Evolutionary conservation across 2,888 invertebrate genomes (phyloP), one percentile per base, ranked within the genome.

Genomic region (Drosophila hawaiiensis): DNA sequence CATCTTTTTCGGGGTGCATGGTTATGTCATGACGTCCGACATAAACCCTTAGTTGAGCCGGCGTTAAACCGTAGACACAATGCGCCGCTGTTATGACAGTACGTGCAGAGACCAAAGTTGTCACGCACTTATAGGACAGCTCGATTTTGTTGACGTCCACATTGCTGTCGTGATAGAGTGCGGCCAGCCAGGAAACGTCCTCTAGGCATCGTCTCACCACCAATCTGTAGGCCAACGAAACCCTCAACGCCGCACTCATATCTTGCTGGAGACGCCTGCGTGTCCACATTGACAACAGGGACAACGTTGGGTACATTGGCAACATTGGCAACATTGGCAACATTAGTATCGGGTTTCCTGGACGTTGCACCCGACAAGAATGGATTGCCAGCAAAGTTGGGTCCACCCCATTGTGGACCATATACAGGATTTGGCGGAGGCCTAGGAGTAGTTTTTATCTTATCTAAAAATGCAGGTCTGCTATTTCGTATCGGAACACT

Each of bases 11-110:
- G 62, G 80, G 41, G 93, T 77, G 75, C 69, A 67, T 12, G 22
- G 68, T 64, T 29, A 68, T 83, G 68, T 92, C 91, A 59, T 92
- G 91, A 29, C 93, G 92, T 0, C 94, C 94, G n/a, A 94, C 73
- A 55, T 90, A 89, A 4, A 90, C 87, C 14, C 83, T 55, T 22
- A 90, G 52, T 6, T 73, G 62, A 12, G 71, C 54, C 7, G 80
- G 66, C 4, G 41, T 39, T 9, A 58, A 25, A 14, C 56, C 68
- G 12, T 72, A 73, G 43, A 91, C 90, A 67, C 94, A 94, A 72
- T 94, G 94, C 0, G 94, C 94, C 3, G 93, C 94, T 80, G 91
- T 87, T 5, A 92, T 76, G 9, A 92, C 87, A 1, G 84, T 82
- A 22, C 83, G 76, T 5, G 70, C 50, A 0, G 92, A 89, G 29